Evolutionary conservation across 1,140 invertebrate species (phyloP), one percentile per base, ranked within the genome.

Genomic region (Asobara japonica): DNA sequence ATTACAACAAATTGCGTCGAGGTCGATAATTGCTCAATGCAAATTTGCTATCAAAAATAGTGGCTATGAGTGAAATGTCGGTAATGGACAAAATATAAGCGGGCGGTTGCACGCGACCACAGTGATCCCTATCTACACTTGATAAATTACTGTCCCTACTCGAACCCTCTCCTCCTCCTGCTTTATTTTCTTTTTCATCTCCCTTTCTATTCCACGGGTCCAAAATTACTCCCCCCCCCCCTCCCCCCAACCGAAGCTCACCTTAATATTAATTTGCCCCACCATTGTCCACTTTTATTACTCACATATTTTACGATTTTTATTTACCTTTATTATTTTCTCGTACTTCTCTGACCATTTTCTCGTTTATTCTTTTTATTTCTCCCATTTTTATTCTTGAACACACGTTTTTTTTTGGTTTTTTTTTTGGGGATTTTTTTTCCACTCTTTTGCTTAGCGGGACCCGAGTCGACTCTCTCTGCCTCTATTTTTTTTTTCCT

Each of bases 91-190:
- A 84, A 81, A 85, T 65, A 86, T 84, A 76, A 74, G 73, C 83
- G 30, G 79, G 75, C 75, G 66, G 76, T 78, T 72, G 82, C 84
- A 83, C 86, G 85, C 83, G 85, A 86, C 81, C 80, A 77, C 75
- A 69, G 65, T 86, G 85, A 86, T 87, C 80, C 78, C 80, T 85
- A 87, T 87, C 86, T 85, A 36, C 76, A 70, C 41, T 84, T 87
- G 84, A 86, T 87, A 86, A 87, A 86, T 86, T 84, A 81, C 84
- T 81, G 83, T 86, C 81, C 82, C 83, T 80, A 79, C 79, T 80
- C 78, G 77, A 76, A 80, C 72, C 73, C 36, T 62, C 62, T 66
- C 64, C 36, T 71, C 69, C n/a, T 56, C 67, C 76, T 76, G 60
- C 69, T 66, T 78, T 69, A 31, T 71, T 74, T 29, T 65, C 61